Percentiles rank a stretch among this genome's conserved stretches.
These are phyloP conservation scores for Prionchulus punctatus DNA, from an alignment of 2,888 invertebrate genomes.

Conservation along the genomic window DNA sequence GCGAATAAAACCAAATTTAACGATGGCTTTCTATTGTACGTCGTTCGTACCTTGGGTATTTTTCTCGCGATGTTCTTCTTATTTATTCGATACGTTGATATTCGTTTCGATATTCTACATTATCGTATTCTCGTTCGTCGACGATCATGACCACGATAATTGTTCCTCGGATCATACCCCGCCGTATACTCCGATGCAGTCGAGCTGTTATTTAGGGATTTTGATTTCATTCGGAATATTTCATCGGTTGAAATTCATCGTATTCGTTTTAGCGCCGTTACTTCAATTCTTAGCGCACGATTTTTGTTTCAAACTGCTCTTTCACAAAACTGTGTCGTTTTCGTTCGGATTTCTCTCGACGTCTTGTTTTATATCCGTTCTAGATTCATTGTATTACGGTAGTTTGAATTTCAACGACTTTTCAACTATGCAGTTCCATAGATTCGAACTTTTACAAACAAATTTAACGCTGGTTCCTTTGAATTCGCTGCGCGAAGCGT, in stretches of 20 bases:
- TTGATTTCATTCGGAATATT: background rate
- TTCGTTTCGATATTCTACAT: background rate
- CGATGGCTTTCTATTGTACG: background rate
- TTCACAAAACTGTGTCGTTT: background rate
- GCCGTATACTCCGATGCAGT: too few relatives aligned
- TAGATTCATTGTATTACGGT: background rate
- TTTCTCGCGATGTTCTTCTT: background rate
- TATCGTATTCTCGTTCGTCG: background rate
- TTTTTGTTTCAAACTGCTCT: background rate
- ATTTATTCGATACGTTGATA: background rate
- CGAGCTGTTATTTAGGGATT: background rate
- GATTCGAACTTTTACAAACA: background rate
- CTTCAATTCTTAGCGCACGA: background rate
- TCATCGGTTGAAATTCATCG: background rate
- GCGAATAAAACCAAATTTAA: slow-evolving; percentile 1
- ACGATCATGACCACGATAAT: background rate
- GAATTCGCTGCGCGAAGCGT: background rate
- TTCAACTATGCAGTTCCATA: too few relatives aligned
- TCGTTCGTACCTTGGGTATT: background rate
- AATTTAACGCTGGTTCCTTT: background rate
- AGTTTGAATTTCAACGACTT: too few relatives aligned
- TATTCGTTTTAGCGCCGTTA: background rate
- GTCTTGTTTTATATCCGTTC: background rate
- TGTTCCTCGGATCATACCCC: background rate
- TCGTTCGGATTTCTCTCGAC: background rate